phyloP scores from a whole-genome alignment of 2,113 vertebrate species.

The Rhinogobius similis region DNA sequence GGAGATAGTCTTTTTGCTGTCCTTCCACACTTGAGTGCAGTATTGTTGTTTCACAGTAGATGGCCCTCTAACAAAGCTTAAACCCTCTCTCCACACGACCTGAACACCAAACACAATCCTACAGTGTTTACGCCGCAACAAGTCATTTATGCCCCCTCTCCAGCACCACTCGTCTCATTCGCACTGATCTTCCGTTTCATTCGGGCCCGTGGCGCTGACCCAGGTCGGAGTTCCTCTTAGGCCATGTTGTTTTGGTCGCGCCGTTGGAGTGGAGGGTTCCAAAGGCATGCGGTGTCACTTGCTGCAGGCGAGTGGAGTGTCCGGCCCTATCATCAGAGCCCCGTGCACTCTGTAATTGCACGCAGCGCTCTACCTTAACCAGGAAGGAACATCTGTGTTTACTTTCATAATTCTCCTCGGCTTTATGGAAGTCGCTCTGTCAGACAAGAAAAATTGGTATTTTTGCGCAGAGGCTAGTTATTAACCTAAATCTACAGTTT shows the following conservation, averaged over 20 bases:
- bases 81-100: background rate
- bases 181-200: background rate
- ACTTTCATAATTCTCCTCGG: constrained; percentile 67
- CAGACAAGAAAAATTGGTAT: constrained; percentile 43
- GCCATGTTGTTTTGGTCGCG: constrained; percentile 37
- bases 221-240: constrained; percentile 19
- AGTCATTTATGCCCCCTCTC: constrained; percentile 9
- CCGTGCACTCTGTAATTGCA: constrained; percentile 72
- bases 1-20: background rate
- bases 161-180: constrained; percentile 5
- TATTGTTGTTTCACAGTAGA: constrained; percentile 53
- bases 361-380: constrained; percentile 34
- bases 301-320: constrained; percentile 41
- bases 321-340: constrained; percentile 72
- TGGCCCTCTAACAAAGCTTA: constrained; percentile 55
- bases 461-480: constrained; percentile 48
- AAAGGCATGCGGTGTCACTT: constrained; percentile 63
- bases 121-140: background rate
- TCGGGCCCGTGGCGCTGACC: background rate
- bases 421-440: constrained; percentile 45
- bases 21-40: constrained; percentile 8
- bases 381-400: constrained; percentile 77
- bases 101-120: background rate
- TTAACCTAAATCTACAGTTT: constrained; percentile 47
- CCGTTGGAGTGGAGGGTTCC: constrained; percentile 22